Evolutionary conservation across 2,888 invertebrate species (phyloP).

Genomic region (Lasioglossum pauxillum): DNA sequence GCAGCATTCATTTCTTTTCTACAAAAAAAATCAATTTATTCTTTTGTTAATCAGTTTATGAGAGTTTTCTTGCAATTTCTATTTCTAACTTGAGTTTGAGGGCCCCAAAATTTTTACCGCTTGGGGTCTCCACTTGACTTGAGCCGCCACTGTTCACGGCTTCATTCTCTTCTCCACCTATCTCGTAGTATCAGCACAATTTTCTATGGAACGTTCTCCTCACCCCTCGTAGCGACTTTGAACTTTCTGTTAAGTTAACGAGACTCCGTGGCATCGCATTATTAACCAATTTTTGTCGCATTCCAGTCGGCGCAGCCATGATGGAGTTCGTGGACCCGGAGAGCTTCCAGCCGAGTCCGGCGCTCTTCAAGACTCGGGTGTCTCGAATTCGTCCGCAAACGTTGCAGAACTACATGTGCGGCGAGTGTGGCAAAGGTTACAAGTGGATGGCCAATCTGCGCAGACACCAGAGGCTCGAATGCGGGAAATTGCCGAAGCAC

Average conservation of each 20-base stretch:
- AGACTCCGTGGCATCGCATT: not conserved
- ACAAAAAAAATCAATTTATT: no score
- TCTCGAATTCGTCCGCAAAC: not conserved
- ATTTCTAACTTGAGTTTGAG: no score
- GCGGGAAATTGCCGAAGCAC: slow-evolving; percentile 82
- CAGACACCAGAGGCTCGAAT: slow-evolving; percentile 83
- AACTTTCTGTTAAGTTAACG: not conserved
- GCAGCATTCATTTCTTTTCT: no score
- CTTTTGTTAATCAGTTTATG: no score
- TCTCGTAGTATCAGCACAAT: no score
- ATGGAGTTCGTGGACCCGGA: not conserved
- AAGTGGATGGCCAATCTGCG: slow-evolving; percentile 82
- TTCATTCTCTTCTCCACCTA: not conserved
- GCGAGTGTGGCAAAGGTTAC: slow-evolving; percentile 83
- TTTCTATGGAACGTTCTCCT: not conserved
- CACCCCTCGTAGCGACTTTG: not conserved
- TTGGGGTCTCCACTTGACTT: no score
- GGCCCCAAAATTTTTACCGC: no score
- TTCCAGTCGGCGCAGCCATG: slow-evolving; percentile 47
- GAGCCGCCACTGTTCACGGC: no score
- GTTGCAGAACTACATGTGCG: slow-evolving; percentile 80
- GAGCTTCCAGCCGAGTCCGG: not conserved
- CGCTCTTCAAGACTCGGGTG: not conserved
- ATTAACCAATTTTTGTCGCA: slow-evolving; percentile 23
- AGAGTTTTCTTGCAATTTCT: no score